Evolutionary conservation across 2,888 invertebrate species (phyloP).

Genomic region (Clostera curtula): DNA sequence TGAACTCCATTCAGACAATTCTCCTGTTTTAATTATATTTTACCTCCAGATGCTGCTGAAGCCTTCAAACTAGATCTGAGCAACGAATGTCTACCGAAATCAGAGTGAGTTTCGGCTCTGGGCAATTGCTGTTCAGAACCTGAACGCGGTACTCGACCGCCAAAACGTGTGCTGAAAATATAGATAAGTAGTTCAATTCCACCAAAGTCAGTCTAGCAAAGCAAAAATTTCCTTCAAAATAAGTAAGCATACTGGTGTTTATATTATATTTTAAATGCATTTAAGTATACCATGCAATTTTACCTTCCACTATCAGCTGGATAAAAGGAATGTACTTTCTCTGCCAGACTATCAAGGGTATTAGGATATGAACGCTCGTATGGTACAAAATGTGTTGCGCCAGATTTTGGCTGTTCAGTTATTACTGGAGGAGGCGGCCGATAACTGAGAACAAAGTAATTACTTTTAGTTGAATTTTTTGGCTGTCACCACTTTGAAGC

Average conservation of each 20-base stretch:
- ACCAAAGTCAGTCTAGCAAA: no score
- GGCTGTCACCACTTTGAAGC: no score
- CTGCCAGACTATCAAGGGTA: constrained; percentile 91
- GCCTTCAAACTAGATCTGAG: constrained; percentile 88
- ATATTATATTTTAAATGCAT: background rate
- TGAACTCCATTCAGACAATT: background rate
- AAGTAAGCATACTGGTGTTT: no score
- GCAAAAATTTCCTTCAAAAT: no score
- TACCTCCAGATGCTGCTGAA: constrained; percentile 54
- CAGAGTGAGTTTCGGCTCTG: constrained; percentile 86
- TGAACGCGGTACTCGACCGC: constrained; percentile 84
- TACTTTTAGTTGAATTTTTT: no score
- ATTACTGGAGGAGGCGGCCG: constrained; percentile 92
- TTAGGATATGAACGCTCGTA: constrained; percentile 91
- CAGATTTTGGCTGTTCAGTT: constrained; percentile 91
- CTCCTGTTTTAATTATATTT: constrained; percentile 7
- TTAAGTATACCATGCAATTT: background rate
- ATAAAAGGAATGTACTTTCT: constrained; percentile 93
- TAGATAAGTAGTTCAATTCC: no score
- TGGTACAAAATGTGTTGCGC: constrained; percentile 87
- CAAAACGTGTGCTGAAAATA: constrained; percentile 53
- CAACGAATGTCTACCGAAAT: constrained; percentile 88
- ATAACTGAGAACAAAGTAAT: constrained; percentile 68
- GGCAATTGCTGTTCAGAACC: constrained; percentile 95
- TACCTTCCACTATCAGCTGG: constrained; percentile 59